A percentile compares a stretch with the other conserved stretches of the same genome.
Conservation (phyloP, 1,140 invertebrate genomes). For the Paraescarpia echinospica region DNA sequence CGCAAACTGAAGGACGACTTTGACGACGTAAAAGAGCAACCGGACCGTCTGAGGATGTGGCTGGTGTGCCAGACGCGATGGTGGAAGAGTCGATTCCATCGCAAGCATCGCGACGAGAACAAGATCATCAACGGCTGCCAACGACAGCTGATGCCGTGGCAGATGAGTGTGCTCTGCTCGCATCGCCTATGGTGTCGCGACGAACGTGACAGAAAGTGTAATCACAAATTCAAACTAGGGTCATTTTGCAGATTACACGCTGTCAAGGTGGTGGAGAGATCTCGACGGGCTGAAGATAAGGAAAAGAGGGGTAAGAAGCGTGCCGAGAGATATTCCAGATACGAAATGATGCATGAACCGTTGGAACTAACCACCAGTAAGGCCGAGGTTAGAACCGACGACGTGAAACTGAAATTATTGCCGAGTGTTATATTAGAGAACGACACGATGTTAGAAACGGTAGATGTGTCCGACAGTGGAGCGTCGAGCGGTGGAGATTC, state of each 20-base stretch:
- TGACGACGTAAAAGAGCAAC: slow-evolving; percentile 18
- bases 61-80: slow-evolving; percentile 25
- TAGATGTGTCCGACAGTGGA: not conserved
- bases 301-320: not conserved
- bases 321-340: not conserved
- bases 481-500: not conserved
- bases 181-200: not conserved
- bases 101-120: slow-evolving; percentile 25
- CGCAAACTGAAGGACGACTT: slow-evolving; percentile 23
- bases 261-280: not conserved
- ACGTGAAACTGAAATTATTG: not conserved
- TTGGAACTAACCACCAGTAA: not conserved
- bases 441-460: not conserved
- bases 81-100: slow-evolving; percentile 25
- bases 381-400: not conserved
- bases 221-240: not conserved
- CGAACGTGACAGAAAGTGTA: not conserved
- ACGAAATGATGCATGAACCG: not conserved
- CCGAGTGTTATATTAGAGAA: not conserved
- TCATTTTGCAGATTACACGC: not conserved
- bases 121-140: slow-evolving; percentile 22
- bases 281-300: not conserved
- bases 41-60: slow-evolving; percentile 25
- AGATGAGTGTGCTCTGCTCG: slow-evolving; percentile 20
- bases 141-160: slow-evolving; percentile 25